These are phyloP conservation scores for Mesitornis unicolor DNA, from an alignment of 2,113 vertebrate genomes.

Conservation along the genomic window DNA sequence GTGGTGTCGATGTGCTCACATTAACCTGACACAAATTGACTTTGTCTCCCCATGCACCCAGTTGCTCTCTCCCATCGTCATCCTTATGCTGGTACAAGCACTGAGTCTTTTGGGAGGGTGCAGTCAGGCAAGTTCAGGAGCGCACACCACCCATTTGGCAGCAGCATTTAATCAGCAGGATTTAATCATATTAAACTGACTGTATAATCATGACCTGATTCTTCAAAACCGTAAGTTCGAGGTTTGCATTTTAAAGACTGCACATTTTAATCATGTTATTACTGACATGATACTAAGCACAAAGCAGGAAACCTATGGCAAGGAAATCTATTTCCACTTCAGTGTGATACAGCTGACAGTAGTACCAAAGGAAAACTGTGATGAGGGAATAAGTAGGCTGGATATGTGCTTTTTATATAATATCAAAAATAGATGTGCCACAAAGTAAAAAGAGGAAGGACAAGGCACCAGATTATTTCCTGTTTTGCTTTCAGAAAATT, in stretches of 20 bases:
- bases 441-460: not conserved
- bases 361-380: not conserved
- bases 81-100: not conserved
- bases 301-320: not conserved
- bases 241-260: not conserved
- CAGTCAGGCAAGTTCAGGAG: not conserved
- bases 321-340: not conserved
- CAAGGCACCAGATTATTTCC: not conserved
- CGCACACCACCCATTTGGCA: not conserved
- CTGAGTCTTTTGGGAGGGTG: fast-evolving
- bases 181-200: constrained; percentile 22
- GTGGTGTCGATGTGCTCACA: fast-evolving
- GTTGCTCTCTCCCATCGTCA: not conserved
- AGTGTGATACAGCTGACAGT: not conserved
- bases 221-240: not conserved
- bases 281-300: not conserved
- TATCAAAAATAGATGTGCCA: not conserved
- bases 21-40: not conserved
- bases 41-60: not conserved
- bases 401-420: not conserved
- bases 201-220: constrained; percentile 39
- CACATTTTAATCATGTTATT: not conserved
- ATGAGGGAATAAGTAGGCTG: not conserved
- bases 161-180: constrained; percentile 3
- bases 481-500: not conserved